phyloP scores from a whole-genome alignment of 2,113 vertebrate genomes.

The Boleophthalmus pectinirostris region DNA sequence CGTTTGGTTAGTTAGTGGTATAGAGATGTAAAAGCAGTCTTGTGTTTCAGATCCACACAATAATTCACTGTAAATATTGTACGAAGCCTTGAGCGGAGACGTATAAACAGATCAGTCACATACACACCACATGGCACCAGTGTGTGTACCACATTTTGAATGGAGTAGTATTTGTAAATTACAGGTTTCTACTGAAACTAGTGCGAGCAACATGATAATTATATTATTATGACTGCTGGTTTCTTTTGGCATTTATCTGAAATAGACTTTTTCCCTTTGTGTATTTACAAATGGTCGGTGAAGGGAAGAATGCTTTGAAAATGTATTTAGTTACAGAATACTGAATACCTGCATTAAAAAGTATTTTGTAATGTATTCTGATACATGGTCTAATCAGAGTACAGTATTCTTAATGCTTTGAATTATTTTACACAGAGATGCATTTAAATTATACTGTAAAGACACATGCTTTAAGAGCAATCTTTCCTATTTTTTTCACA shows the following conservation, averaged over 20 bases:
- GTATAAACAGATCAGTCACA: slow-evolving; percentile 34
- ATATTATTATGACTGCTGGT: slow-evolving; percentile 21
- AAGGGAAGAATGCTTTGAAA: too few species aligned
- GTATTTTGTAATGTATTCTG: too few species aligned
- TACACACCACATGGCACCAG: slow-evolving; percentile 19
- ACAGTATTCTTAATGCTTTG: too few species aligned
- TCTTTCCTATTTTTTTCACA: too few species aligned
- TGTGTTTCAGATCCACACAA: slow-evolving; percentile 26
- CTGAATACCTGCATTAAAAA: too few species aligned
- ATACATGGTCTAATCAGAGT: too few species aligned
- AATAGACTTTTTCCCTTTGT: not conserved
- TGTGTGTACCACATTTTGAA: slow-evolving; percentile 14
- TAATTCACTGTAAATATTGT: slow-evolving; percentile 32
- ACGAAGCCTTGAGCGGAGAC: slow-evolving; percentile 4
- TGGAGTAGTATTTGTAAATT: slow-evolving; percentile 44
- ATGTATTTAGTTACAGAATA: too few species aligned
- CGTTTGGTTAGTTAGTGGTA: slow-evolving; percentile 6
- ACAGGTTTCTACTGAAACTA: slow-evolving; percentile 31
- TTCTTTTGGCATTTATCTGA: slow-evolving; percentile 22
- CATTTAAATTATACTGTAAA: too few species aligned
- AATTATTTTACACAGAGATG: too few species aligned
- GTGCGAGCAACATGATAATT: slow-evolving; percentile 2
- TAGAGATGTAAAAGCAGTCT: slow-evolving; percentile 34
- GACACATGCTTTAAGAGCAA: too few species aligned
- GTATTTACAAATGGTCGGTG: not conserved